These are phyloP conservation scores for Hylaea fasciaria DNA, from an alignment of 2,888 invertebrate species.

Conservation along the genomic window DNA sequence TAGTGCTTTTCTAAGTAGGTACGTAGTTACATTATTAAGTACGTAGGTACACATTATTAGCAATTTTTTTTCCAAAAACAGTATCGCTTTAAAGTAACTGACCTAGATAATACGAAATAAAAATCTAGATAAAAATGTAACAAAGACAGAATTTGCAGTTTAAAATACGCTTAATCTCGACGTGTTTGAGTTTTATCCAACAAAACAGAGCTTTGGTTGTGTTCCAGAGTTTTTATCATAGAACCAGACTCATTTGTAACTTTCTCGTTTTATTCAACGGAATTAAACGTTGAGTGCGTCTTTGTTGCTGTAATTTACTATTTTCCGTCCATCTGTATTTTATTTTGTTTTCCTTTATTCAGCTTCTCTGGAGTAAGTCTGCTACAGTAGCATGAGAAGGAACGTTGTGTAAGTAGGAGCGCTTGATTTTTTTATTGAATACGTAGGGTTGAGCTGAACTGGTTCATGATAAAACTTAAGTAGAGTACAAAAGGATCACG, in stretches of 20 bases:
- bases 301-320: constrained; percentile 39
- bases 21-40: no score
- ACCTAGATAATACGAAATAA: no score
- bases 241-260: constrained; percentile 29
- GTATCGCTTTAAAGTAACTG: no score
- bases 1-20: no score
- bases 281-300: constrained; percentile 32
- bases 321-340: constrained; percentile 35
- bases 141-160: no score
- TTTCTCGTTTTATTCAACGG: constrained; percentile 24
- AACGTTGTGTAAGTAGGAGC: constrained; percentile 7
- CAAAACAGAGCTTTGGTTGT: constrained; percentile 21
- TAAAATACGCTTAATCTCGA: background rate
- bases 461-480: no score
- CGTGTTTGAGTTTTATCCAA: constrained; percentile 15
- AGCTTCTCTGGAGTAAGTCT: constrained; percentile 21
- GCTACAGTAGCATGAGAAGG: constrained; percentile 15
- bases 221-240: constrained; percentile 30
- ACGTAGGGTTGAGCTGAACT: background rate
- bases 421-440: background rate
- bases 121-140: no score
- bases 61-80: no score
- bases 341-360: constrained; percentile 27
- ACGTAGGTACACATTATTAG: no score
- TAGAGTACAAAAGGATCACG: no score